A percentile compares a stretch with the other conserved stretches of the same genome.
Conservation (phyloP, 2,888 invertebrate species). For the Ferdinandea cuprea region DNA sequence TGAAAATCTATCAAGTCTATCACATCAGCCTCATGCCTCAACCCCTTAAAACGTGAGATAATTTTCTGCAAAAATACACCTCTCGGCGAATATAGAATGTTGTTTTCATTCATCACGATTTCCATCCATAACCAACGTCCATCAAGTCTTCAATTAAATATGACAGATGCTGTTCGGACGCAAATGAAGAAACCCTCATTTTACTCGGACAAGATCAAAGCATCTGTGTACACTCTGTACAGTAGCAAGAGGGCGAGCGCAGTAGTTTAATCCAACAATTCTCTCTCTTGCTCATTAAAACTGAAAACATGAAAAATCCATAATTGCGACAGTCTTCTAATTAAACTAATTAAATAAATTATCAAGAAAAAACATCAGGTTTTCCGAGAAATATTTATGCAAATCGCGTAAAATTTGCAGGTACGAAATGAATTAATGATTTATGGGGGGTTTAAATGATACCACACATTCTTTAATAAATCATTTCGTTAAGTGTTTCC, state of each 20-base stretch:
- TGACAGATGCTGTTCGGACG: conserved; percentile 56
- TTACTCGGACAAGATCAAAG: conserved; percentile 17
- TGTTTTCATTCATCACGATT: conserved; percentile 57
- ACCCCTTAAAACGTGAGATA: conserved; percentile 51
- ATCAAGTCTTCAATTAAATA: conserved; percentile 64
- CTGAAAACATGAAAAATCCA: conserved; percentile 25
- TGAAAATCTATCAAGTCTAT: conserved; percentile 2
- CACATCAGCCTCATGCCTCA: conserved; percentile 9
- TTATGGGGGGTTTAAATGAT: conserved; percentile 11
- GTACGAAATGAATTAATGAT: conserved; percentile 28
- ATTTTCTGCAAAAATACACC: conserved; percentile 30
- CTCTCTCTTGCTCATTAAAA: conserved; percentile 62
- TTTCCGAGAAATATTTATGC: conserved; percentile 31
- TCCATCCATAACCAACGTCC: conserved; percentile 43
- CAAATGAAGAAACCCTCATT: conserved; percentile 13
- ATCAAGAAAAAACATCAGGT: conserved; percentile 32
- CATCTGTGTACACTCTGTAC: background rate
- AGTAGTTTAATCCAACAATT: conserved; percentile 29
- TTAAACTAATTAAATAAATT: conserved; percentile 68
- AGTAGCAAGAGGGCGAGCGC: too few relatives aligned
- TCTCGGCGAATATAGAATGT: conserved; percentile 9
- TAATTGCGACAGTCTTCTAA: conserved; percentile 41
- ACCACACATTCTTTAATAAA: background rate
- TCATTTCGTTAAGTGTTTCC: background rate
- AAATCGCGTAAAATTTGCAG: conserved; percentile 15